Evolutionary conservation across 2,888 invertebrate genomes (phyloP), one percentile per base, ranked within the genome.

Genomic region (Mythimna ferrago): DNA sequence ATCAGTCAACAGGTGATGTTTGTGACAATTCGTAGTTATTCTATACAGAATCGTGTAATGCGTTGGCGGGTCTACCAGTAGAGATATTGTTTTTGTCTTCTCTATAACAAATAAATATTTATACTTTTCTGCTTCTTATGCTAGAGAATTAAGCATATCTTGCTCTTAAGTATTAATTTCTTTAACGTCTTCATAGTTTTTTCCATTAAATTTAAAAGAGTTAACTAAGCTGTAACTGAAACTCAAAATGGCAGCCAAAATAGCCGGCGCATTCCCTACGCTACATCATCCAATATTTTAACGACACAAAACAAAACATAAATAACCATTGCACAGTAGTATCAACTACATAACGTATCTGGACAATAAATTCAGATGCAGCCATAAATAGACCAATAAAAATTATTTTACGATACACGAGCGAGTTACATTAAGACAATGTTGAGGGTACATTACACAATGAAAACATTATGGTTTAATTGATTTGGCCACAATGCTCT

Each of bases 341-440:
- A 92, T 93, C 89, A 88, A 94, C 95, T 93, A 92, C 92, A 94
- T 91, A 93, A 94, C 92, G 92, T 94, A 95, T 94, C 95, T 94
- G 93, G 90, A 89, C 93, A 93, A 94, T 95, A 94, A 95, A 95
- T 94, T 93, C 84, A 85, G 84, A 91, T 91, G 88, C 87, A 88
- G 81, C 92, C 93, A 91, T 96, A 96, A 95, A 96, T 95, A 95
- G 94, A 94, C 92, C 94, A 93, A 95, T 95, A 95, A 95, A 95
- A 95, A 94, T 88, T 94, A 94, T 93, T 93, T 94, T 92, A 94
- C 93, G 95, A 93, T 94, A 92, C 92, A 92, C 92, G 88, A 92
- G 92, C 89, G 92, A 94, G 93, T 93, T 94, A 94, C 94, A 95
- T 95, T 95, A 94, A 94, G 93, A 96, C 96, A 96, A 95, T 96